Evolutionary conservation across 2,888 invertebrate genomes (phyloP).

Genomic region (Germaria angustata): DNA sequence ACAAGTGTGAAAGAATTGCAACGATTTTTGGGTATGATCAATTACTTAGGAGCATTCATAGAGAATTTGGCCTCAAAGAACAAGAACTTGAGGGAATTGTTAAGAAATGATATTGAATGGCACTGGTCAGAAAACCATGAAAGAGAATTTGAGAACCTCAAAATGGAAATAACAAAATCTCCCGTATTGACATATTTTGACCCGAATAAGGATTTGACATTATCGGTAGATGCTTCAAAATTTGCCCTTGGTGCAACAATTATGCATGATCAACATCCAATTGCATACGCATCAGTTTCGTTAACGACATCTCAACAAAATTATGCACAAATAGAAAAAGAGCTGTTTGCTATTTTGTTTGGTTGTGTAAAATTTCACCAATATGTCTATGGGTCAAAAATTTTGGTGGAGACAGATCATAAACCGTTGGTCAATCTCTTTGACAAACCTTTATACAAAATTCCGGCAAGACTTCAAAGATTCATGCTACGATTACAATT

Average conservation of each 20-base stretch:
- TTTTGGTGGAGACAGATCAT: slow-evolving; percentile 55
- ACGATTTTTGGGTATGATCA: slow-evolving; percentile 61
- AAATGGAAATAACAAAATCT: slow-evolving; percentile 18
- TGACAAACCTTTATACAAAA: slow-evolving; percentile 29
- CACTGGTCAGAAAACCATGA: slow-evolving; percentile 48
- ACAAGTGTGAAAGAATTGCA: slow-evolving; percentile 20
- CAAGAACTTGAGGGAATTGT: slow-evolving; percentile 54
- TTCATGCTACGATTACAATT: slow-evolving; percentile 29
- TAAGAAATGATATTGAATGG: slow-evolving; percentile 52
- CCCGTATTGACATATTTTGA: too few species aligned
- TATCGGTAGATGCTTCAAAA: slow-evolving; percentile 52
- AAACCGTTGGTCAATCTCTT: slow-evolving; percentile 48
- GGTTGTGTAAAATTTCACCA: too few species aligned
- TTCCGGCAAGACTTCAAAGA: slow-evolving; percentile 29
- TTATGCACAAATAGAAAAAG: too few species aligned
- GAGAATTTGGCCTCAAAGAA: slow-evolving; percentile 60
- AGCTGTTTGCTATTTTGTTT: slow-evolving; percentile 56
- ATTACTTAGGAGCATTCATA: slow-evolving; percentile 68
- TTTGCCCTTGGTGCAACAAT: slow-evolving; percentile 46
- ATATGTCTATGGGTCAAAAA: slow-evolving; percentile 51
- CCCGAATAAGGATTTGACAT: too few species aligned
- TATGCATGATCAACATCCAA: too few species aligned
- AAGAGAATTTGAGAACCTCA: slow-evolving; percentile 56
- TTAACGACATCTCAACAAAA: too few species aligned
- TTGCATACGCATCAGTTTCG: too few species aligned